Evolutionary conservation across 2,888 invertebrate species (phyloP).

Genomic region (Andrena camellia): DNA sequence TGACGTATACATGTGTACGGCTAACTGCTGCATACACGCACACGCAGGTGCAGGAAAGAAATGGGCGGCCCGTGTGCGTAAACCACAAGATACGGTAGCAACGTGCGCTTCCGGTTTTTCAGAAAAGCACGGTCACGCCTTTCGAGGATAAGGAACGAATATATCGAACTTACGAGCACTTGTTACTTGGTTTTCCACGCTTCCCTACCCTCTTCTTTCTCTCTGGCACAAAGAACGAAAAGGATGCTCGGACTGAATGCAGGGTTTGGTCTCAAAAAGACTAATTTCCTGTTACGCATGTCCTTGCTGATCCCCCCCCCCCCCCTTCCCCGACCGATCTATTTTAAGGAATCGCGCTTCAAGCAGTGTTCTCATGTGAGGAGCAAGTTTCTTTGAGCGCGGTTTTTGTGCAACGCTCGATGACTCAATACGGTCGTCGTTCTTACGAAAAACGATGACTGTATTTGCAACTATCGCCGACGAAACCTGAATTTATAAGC

Average conservation of each 20-base stretch:
- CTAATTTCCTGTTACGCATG: conserved; percentile 17
- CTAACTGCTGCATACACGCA: neutral
- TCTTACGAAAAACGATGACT: conserved; percentile 12
- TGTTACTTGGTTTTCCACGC: neutral
- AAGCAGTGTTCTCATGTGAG: conserved; percentile 46
- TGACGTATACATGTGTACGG: conserved; percentile 40
- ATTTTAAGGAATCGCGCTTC: conserved; percentile 33
- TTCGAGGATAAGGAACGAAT: conserved; percentile 23
- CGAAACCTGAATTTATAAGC: neutral
- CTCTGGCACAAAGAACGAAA: neutral
- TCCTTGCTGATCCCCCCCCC: neutral
- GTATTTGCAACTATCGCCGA: neutral
- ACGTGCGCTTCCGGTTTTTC: conserved; percentile 63
- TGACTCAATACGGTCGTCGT: conserved; percentile 21
- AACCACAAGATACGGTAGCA: conserved; percentile 50
- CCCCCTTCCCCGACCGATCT: no score
- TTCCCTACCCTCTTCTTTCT: neutral
- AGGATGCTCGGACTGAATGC: neutral
- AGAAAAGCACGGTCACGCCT: conserved; percentile 54
- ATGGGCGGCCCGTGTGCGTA: conserved; percentile 19
- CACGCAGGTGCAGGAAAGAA: conserved; percentile 9
- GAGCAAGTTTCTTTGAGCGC: neutral
- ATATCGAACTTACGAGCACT: conserved; percentile 28
- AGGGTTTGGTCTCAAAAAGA: neutral
- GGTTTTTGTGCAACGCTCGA: neutral